A percentile compares a stretch with the other conserved stretches of the same genome.
Conservation (phyloP, 64 coral and sea anemone genomes). For the Astreopora myriophthalma region DNA sequence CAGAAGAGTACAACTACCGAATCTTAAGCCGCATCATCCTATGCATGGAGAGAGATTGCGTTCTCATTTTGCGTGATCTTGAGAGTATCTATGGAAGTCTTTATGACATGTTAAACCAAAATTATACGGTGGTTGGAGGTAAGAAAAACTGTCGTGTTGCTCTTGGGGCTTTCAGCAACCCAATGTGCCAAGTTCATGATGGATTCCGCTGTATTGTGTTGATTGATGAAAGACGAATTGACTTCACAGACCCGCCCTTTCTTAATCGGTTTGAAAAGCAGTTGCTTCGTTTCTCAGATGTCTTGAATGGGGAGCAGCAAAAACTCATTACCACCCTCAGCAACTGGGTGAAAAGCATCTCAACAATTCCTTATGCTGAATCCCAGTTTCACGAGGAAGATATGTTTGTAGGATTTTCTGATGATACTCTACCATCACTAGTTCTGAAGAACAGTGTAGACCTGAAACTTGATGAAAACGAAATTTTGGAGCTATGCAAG, state of each 20-base stretch:
- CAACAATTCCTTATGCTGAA: conserved; percentile 35
- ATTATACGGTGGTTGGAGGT: conserved; percentile 91
- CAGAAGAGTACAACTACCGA: conserved; percentile 94
- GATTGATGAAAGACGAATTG: conserved; percentile 86
- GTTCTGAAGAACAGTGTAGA: conserved; percentile 54
- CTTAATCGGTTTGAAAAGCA: conserved; percentile 99
- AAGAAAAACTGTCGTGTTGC: conserved; percentile 95
- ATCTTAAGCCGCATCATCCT: conserved; percentile 91
- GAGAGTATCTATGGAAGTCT: conserved; percentile 95
- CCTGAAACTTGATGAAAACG: background rate
- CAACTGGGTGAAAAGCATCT: conserved; percentile 66
- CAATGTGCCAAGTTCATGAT: conserved; percentile 96
- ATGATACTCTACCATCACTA: conserved; percentile 84
- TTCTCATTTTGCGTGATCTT: conserved; percentile 85
- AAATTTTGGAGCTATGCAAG: conserved; percentile 76
- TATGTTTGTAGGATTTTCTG: conserved; percentile 88
- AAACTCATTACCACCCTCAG: conserved; percentile 23
- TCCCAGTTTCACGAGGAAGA: conserved; percentile 70
- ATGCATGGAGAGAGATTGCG: conserved; percentile 93
- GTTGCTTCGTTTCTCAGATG: conserved; percentile 87
- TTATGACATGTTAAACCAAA: conserved; percentile 98
- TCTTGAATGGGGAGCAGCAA: conserved; percentile 53
- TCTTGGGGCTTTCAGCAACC: conserved; percentile 91
- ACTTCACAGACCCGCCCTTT: conserved; percentile 95
- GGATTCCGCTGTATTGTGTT: conserved; percentile 96